Evolutionary conservation across 2,113 vertebrate genomes (phyloP).

Genomic region (Micronycteris hirsuta): DNA sequence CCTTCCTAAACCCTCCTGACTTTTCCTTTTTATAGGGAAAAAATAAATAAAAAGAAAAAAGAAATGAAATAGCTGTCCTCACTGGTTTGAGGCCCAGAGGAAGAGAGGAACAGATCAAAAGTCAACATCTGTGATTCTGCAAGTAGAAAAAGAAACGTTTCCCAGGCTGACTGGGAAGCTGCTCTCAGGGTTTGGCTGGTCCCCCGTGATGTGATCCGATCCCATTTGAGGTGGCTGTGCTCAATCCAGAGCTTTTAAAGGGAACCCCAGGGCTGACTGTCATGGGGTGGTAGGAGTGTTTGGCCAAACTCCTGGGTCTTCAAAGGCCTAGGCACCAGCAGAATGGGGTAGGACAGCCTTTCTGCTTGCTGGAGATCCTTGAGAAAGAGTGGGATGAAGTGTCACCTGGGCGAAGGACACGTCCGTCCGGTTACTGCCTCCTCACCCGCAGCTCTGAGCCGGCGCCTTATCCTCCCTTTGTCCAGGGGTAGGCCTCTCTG

Average conservation of each 20-base stretch:
- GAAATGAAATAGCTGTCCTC: constrained; percentile 26
- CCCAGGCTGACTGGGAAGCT: not conserved
- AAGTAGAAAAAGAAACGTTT: constrained; percentile 79
- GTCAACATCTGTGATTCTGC: constrained; percentile 79
- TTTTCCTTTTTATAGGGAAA: constrained; percentile 26
- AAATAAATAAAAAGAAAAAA: not conserved
- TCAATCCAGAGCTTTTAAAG: constrained; percentile 62
- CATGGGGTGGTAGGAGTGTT: constrained; percentile 50
- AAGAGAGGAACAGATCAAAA: constrained; percentile 65
- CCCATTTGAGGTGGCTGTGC: constrained; percentile 25
- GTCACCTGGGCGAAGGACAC: not conserved
- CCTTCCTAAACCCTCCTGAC: constrained; percentile 9
- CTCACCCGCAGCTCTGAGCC: not conserved
- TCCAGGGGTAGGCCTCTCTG: not conserved
- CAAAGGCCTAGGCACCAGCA: constrained; percentile 37
- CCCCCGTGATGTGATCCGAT: fast-evolving
- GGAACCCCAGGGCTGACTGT: not conserved
- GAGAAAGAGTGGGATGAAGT: not conserved
- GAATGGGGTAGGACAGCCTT: fast-evolving
- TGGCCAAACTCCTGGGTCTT: constrained; percentile 62
- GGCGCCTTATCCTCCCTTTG: not conserved
- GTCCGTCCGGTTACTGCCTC: too few relatives aligned
- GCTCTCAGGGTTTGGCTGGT: constrained; percentile 58
- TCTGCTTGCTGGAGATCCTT: not conserved
- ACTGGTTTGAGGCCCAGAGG: constrained; percentile 43